These are phyloP conservation scores for Spodoptera littoralis DNA, from an alignment of 2,888 invertebrate genomes.

Conservation along the genomic window DNA sequence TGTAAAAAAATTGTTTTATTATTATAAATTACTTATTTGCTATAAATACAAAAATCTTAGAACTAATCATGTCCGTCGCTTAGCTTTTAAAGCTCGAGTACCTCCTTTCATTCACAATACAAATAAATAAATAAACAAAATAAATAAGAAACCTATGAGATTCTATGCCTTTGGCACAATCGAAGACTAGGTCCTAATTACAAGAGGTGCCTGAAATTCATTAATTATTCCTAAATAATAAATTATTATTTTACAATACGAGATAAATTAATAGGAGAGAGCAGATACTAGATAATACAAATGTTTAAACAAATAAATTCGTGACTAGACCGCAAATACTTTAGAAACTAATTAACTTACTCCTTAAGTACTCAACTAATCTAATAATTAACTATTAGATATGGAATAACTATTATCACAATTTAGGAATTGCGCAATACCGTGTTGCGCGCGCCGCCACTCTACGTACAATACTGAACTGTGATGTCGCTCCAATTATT, in stretches of 20 bases:
- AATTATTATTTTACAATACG: too few species aligned
- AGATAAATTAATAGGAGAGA: conserved; percentile 65
- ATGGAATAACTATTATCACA: conserved; percentile 85
- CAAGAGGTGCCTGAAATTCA: conserved; percentile 51
- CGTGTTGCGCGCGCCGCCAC: conserved; percentile 62
- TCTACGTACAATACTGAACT: conserved; percentile 54
- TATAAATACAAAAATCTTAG: conserved; percentile 66
- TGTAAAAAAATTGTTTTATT: conserved; percentile 68
- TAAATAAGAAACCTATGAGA: conserved; percentile 73
- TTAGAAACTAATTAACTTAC: conserved; percentile 57
- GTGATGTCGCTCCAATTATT: conserved; percentile 39
- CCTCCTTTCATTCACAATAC: conserved; percentile 61
- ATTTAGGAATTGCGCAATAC: conserved; percentile 83
- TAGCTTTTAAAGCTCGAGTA: conserved; percentile 79
- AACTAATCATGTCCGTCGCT: conserved; percentile 75
- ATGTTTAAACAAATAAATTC: conserved; percentile 28
- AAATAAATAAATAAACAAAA: conserved; percentile 60
- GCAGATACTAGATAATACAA: conserved; percentile 60
- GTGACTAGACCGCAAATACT: conserved; percentile 73
- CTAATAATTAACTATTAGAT: conserved; percentile 55
- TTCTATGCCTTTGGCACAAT: conserved; percentile 85
- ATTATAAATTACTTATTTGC: conserved; percentile 53
- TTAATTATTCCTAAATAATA: conserved; percentile 32
- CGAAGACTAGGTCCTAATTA: conserved; percentile 72
- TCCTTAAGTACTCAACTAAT: conserved; percentile 59